phyloP scores from a whole-genome alignment of 2,797 vertebrate species.

The Dendrocincla tyrannina region DNA sequence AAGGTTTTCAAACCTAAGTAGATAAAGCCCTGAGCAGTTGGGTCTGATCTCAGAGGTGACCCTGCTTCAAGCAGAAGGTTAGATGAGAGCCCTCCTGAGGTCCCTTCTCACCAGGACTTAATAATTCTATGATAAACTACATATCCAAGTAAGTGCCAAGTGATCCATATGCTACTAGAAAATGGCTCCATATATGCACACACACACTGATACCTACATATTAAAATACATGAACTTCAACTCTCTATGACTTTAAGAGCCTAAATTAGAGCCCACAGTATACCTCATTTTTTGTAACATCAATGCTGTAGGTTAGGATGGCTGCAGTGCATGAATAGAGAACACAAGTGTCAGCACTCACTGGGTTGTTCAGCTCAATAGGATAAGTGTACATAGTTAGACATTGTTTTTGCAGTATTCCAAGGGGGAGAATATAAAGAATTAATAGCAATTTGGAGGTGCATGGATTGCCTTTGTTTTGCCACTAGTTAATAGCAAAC shows the following conservation, averaged over 20 bases:
- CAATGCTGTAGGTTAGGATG: neutral
- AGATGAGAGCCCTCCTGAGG: neutral
- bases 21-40: neutral
- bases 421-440: neutral
- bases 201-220: neutral
- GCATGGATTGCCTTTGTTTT: neutral
- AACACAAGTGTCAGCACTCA: neutral
- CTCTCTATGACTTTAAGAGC: neutral
- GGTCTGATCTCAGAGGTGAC: neutral
- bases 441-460: neutral
- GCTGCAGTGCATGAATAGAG: neutral
- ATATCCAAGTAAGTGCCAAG: neutral
- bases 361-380: neutral
- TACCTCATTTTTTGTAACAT: neutral
- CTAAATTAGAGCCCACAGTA: neutral
- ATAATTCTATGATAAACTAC: neutral
- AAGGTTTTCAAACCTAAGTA: neutral
- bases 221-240: neutral
- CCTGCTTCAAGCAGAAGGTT: neutral
- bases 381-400: neutral
- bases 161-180: neutral
- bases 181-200: neutral
- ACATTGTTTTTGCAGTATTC: neutral
- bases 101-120: neutral
- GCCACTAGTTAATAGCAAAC: neutral